Percentiles rank a stretch among this genome's conserved stretches.
These are phyloP conservation scores for Schizotus pectinicornis DNA, from an alignment of 2,888 invertebrate species.

Conservation along the genomic window DNA sequence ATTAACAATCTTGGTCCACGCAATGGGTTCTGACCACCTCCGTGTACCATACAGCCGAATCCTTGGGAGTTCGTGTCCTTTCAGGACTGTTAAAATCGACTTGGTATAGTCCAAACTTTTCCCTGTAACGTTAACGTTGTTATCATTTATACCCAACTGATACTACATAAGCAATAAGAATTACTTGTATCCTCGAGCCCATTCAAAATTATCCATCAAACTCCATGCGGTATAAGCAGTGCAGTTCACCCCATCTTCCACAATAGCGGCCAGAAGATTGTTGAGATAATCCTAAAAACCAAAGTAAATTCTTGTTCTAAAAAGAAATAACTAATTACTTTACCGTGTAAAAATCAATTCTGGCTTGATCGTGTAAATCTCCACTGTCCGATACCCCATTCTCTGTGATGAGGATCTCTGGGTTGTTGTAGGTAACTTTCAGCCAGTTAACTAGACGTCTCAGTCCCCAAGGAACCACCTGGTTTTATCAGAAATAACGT, in stretches of 20 bases:
- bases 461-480: slow-evolving; percentile 68
- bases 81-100: slow-evolving; percentile 69
- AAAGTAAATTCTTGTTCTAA: not conserved
- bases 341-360: slow-evolving; percentile 62
- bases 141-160: slow-evolving; percentile 30
- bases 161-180: not conserved
- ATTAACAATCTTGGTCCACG: not conserved
- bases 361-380: slow-evolving; percentile 61
- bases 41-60: slow-evolving; percentile 66
- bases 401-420: slow-evolving; percentile 64
- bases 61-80: slow-evolving; percentile 68
- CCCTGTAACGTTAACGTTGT: slow-evolving; percentile 55
- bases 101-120: slow-evolving; percentile 72
- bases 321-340: not conserved
- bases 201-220: slow-evolving; percentile 51
- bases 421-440: slow-evolving; percentile 46
- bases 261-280: slow-evolving; percentile 48
- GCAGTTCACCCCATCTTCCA: slow-evolving; percentile 53
- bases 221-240: slow-evolving; percentile 57
- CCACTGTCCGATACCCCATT: slow-evolving; percentile 65
- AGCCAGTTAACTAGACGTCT: slow-evolving; percentile 66
- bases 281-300: slow-evolving; percentile 57
- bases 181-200: slow-evolving; percentile 59
- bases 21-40: slow-evolving; percentile 58
- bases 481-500: too few relatives aligned